A percentile compares a stretch with the other conserved stretches of the same genome.
Conservation (phyloP, 1,140 invertebrate genomes). For the Neoseiulus cucumeris region DNA sequence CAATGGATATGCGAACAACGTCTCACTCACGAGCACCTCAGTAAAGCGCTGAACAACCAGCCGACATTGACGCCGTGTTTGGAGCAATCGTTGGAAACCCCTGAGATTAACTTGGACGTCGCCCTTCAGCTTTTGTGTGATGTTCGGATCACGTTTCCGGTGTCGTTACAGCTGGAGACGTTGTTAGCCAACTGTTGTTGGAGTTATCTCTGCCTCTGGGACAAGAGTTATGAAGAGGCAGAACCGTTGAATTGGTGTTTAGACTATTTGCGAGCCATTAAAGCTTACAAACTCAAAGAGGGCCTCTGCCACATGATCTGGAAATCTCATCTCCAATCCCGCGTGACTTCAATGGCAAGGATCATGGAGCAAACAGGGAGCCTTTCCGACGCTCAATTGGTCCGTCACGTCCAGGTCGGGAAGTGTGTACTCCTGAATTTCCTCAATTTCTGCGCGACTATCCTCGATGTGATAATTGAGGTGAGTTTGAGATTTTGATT, state of each 20-base stretch:
- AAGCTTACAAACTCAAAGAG: constrained; percentile 1
- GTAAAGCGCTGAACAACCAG: background rate
- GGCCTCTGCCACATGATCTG: constrained; percentile 2
- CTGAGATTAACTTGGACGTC: background rate
- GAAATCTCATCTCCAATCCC: background rate
- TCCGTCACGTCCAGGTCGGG: background rate
- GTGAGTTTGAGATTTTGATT: background rate
- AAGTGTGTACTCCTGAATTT: background rate
- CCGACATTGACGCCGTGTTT: background rate
- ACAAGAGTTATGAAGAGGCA: background rate
- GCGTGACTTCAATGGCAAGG: background rate
- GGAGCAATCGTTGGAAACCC: background rate
- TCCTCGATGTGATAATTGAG: constrained; percentile 4
- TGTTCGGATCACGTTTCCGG: constrained; percentile 1
- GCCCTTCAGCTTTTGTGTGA: background rate
- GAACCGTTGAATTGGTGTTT: background rate
- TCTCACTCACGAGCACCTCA: background rate
- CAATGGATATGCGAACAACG: constrained; percentile 5
- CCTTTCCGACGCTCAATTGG: background rate
- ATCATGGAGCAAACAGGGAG: background rate
- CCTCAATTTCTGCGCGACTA: background rate
- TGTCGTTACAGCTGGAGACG: background rate
- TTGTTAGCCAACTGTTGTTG: constrained; percentile 1
- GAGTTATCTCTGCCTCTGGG: constrained; percentile 6
- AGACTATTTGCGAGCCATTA: background rate